phyloP scores from a whole-genome alignment of 1,140 invertebrate species.

The Lasioglossum albipes region DNA sequence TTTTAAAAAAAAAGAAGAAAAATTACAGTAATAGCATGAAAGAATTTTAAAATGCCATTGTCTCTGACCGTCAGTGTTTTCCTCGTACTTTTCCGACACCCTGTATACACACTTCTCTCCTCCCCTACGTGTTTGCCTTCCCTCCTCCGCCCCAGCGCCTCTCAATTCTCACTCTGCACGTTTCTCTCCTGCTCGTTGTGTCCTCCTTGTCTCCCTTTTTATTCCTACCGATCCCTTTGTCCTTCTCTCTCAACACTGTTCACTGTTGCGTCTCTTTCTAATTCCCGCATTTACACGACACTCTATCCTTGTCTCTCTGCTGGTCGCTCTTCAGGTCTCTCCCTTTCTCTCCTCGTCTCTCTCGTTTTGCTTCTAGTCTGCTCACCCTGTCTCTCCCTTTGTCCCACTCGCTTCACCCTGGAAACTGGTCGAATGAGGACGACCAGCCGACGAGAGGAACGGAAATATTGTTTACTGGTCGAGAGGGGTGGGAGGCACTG shows the following conservation, averaged over 20 bases:
- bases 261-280: not conserved
- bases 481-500: not conserved
- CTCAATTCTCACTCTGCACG: constrained; percentile 8
- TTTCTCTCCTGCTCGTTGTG: constrained; percentile 10
- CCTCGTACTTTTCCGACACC: constrained; percentile 12
- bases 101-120: not conserved
- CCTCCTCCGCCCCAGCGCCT: not conserved
- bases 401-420: constrained; percentile 17
- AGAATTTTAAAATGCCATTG: too few relatives aligned
- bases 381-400: constrained; percentile 15
- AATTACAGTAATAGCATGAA: too few relatives aligned
- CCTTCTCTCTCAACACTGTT: not conserved
- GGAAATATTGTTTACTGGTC: constrained; percentile 41
- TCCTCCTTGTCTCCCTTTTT: constrained; percentile 32
- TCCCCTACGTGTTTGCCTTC: not conserved
- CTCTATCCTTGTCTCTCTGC: not conserved
- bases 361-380: not conserved
- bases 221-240: constrained; percentile 2
- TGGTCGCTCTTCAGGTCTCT: not conserved
- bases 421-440: constrained; percentile 39
- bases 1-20: too few relatives aligned
- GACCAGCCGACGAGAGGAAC: not conserved
- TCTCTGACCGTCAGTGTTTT: not conserved
- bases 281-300: not conserved
- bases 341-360: not conserved